Base-by-base conservation (phyloP, 2,888 invertebrate genomes). In the Norana najaformis region DNA sequence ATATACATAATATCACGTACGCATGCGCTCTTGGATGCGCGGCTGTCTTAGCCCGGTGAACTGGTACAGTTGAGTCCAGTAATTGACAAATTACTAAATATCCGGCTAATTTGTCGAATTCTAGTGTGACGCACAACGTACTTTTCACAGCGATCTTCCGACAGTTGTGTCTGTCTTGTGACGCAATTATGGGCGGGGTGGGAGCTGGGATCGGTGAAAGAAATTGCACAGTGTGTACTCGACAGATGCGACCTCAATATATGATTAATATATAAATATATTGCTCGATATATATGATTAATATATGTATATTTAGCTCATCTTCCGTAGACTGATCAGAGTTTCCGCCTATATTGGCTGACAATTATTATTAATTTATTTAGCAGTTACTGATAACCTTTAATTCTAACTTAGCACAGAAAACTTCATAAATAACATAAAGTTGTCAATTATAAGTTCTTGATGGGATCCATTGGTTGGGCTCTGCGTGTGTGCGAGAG, bases 21-120 rank as follows among this genome's bases (percentile, higher is more conserved):
- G 23, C 23, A 47, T 47, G 47, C 47, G 23, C 47, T 23, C 13
- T n/a, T 16, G 30, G 3, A 23, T n/a, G 69, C 69, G 11, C 69
- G 30, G 69, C 8, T 69, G 69, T 69, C 69, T 69, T 69, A 0
- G 23, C 30, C 11, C 30, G 30, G 69, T 69, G 69, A 69, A 69
- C 69, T 69, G 69, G 69, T 69, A 8, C 69, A 69, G 30, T n/a
- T 0, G 69, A 69, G 69, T 0, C 69, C 69, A 69, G n/a, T 69
- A 69, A 69, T 69, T 69, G 69, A 69, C 69, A 69, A 69, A 69
- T 69, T 69, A 69, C 69, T n/a, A 69, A 69, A n/a, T 69, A 69
- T 69, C 69, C 69, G 69, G 69, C 69, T n/a, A 69, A 69, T 69
- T 69, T 69, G n/a, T n/a, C 69, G 69, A 69, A 69, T 30, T 69